Base-by-base conservation (phyloP, 2,113 vertebrate species). In the Chaetura pelagica region DNA sequence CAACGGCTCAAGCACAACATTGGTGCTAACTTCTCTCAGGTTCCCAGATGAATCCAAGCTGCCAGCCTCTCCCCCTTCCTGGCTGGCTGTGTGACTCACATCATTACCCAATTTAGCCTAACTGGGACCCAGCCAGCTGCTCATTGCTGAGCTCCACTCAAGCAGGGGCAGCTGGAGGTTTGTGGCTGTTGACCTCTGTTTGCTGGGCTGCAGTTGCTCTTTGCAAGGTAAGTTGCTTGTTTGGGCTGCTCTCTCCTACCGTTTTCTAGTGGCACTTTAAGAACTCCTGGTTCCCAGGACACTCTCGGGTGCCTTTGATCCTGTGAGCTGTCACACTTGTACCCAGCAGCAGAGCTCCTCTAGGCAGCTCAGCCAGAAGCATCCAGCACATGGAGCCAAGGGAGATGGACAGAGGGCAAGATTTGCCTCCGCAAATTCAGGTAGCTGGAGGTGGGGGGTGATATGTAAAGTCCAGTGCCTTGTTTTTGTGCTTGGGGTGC, bases 1-100 rank as follows among this genome's bases (percentile, higher is more conserved):
- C 13, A 83, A 83, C 48, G 0, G 0, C 48, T 89, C 30, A 38
- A 38, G 22, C 49, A 20, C 22, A 71, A 5, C 19, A 1, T n/a
- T n/a, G 17, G 2, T 23, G 26, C 66, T 40, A 87, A 62, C 30
- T 7, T 74, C 57, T 62, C 27, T 4, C 16, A 40, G 30, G 18
- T 62, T 5, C 59, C 54, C 11, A 55, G 0, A 24, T 29, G 8
- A 42, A 63, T 55, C 19, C 48, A 75, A 10, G 16, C 27, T 57
- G 14, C 55, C 51, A 49, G 29, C 32, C 30, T 63, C 44, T 55
- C 4, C 15, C 49, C 34, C 42, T 86, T 68, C 48, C 32, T 63
- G 2, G 1, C 61, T 27, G 38, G 46, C 35, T 74, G 23, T 8
- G 1, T 64, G 54, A 40, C 69, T 91, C 58, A 68, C 21, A n/a